Conservation (phyloP, 1,140 invertebrate genomes). For the Kradibia gibbosae region DNA sequence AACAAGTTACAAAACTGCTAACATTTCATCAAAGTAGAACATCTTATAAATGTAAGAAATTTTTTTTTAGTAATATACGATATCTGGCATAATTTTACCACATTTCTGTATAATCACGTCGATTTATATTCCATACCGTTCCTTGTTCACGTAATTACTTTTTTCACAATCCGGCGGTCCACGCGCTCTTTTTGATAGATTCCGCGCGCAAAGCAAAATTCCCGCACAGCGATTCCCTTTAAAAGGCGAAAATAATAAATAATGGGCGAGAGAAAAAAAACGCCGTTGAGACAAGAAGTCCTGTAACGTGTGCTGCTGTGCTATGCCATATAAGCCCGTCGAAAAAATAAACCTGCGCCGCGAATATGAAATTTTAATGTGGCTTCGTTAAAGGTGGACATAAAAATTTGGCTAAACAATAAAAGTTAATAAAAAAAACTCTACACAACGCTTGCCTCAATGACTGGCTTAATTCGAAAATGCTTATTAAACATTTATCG, state of each 20-base stretch:
- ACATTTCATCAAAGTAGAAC: slow-evolving; percentile 8
- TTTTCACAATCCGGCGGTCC: slow-evolving; percentile 16
- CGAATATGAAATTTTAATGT: slow-evolving; percentile 37
- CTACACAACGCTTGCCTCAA: too few relatives aligned
- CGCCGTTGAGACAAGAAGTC: background rate
- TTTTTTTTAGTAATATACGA: slow-evolving; percentile 2
- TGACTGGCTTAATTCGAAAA: too few relatives aligned
- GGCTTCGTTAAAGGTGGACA: background rate
- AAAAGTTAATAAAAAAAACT: too few relatives aligned
- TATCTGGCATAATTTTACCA: background rate
- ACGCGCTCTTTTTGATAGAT: slow-evolving; percentile 31
- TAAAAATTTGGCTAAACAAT: slow-evolving; percentile 26
- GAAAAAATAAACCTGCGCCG: background rate
- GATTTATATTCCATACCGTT: slow-evolving; percentile 32
- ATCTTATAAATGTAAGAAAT: slow-evolving; percentile 11
- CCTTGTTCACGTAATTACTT: slow-evolving; percentile 21
- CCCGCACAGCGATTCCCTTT: slow-evolving; percentile 3
- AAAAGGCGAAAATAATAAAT: slow-evolving; percentile 7
- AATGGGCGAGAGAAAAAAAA: slow-evolving; percentile 10
- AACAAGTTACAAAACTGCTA: background rate
- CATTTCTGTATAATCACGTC: slow-evolving; percentile 12
- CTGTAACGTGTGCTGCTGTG: background rate
- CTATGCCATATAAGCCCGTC: background rate
- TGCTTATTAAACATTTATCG: too few relatives aligned
- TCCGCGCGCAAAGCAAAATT: background rate